Conservation (phyloP, 2,888 invertebrate genomes). For the Cephus pulcher region DNA sequence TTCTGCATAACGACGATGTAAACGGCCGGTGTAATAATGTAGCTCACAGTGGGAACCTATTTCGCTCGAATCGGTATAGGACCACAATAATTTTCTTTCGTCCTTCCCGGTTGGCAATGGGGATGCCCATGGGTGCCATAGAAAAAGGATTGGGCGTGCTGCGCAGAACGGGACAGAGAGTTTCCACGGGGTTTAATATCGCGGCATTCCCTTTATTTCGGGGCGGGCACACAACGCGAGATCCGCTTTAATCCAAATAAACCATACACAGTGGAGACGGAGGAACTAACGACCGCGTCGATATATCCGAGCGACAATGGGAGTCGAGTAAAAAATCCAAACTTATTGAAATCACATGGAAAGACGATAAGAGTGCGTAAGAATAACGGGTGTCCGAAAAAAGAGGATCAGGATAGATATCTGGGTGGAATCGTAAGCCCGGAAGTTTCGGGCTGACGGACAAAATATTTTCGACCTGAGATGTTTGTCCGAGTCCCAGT, state of each 20-base stretch:
- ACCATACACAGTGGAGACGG: constrained; percentile 38
- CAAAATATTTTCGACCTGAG: constrained; percentile 38
- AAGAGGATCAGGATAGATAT: too few species aligned
- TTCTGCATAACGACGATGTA: too few species aligned
- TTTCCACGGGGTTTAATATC: constrained; percentile 50
- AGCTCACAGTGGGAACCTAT: too few species aligned
- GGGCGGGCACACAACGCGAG: constrained; percentile 49
- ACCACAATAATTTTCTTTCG: constrained; percentile 1
- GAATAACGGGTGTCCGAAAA: too few species aligned
- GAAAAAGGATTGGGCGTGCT: constrained; percentile 21
- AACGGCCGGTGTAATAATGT: too few species aligned
- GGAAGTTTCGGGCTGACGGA: constrained; percentile 22
- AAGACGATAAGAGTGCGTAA: too few species aligned
- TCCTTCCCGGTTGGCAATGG: neutral
- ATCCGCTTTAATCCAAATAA: constrained; percentile 61
- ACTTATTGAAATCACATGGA: too few species aligned
- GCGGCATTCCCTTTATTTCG: constrained; percentile 59
- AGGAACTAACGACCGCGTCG: constrained; percentile 2
- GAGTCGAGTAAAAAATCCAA: too few species aligned
- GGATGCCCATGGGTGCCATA: neutral
- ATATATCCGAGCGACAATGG: neutral
- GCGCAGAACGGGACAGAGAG: constrained; percentile 21
- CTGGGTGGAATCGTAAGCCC: neutral
- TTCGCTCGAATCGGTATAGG: neutral
- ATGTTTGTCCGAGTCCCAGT: constrained; percentile 43